These are phyloP conservation scores for Cynocephalus volans DNA, from an alignment of 2,113 vertebrate genomes.

Conservation along the genomic window DNA sequence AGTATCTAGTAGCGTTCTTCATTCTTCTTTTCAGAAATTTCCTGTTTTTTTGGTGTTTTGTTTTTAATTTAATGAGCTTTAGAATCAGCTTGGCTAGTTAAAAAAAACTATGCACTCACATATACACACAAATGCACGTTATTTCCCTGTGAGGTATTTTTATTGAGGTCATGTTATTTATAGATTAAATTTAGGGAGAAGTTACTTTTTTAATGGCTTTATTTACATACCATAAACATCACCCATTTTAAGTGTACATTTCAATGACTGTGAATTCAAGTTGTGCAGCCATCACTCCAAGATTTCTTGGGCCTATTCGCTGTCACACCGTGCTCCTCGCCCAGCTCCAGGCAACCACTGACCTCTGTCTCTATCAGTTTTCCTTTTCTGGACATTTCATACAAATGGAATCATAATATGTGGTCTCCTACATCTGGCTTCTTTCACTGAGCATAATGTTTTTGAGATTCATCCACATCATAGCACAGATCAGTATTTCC, in stretches of 20 bases:
- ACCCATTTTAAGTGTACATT: background rate
- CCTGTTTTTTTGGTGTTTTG: background rate
- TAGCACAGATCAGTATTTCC: accelerated
- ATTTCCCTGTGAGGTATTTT: background rate
- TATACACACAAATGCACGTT: background rate
- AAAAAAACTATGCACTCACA: background rate
- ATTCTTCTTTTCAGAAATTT: background rate
- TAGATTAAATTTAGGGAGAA: background rate
- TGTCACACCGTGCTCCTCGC: background rate
- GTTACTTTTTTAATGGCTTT: background rate
- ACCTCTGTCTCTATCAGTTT: background rate
- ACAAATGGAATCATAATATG: background rate
- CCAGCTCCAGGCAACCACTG: too few relatives aligned
- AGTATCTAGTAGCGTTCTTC: background rate
- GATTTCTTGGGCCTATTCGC: background rate
- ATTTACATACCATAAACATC: background rate
- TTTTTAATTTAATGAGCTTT: background rate
- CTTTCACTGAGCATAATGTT: background rate
- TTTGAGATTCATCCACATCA: background rate
- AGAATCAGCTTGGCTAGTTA: background rate
- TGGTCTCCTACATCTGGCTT: background rate
- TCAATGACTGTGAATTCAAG: background rate
- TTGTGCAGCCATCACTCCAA: background rate
- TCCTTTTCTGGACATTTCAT: background rate
- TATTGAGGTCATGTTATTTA: background rate